These are phyloP conservation scores for Mastomys coucha DNA, from an alignment of 2,113 vertebrate genomes.

Conservation along the genomic window DNA sequence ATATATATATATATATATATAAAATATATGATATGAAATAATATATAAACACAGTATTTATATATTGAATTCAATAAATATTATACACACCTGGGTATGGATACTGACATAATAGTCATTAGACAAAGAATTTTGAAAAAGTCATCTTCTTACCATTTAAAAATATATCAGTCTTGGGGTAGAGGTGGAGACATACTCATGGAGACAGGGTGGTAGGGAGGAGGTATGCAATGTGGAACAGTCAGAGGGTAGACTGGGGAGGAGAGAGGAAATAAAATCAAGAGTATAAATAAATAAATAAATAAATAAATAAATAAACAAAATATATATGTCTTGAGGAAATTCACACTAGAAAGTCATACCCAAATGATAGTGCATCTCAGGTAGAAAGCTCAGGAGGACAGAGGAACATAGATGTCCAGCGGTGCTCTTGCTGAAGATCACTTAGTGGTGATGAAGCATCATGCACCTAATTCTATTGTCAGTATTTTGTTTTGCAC, in stretches of 20 bases:
- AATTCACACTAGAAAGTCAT: conserved; percentile 12
- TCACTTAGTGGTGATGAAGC: conserved; percentile 17
- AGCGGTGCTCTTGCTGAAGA: neutral
- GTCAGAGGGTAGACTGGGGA: no score
- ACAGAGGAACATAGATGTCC: neutral
- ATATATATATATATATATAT: no score
- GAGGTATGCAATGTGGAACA: no score
- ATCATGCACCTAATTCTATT: conserved; percentile 23
- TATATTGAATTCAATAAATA: conserved; percentile 15
- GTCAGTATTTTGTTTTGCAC: neutral
- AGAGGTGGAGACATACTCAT: no score
- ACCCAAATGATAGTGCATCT: neutral
- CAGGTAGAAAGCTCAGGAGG: neutral
- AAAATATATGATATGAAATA: neutral
- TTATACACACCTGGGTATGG: neutral
- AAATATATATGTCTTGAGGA: neutral
- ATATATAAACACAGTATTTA: neutral
- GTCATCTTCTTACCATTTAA: conserved; percentile 26
- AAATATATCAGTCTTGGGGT: conserved; percentile 1
- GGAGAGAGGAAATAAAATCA: no score
- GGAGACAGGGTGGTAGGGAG: no score
- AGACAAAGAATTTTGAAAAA: neutral
- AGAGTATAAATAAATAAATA: no score
- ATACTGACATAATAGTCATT: neutral
- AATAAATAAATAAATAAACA: no score